Base-by-base conservation (phyloP, 30 jellyfish, hydroid and myxozoan species). In the Aurelia sp. region DNA sequence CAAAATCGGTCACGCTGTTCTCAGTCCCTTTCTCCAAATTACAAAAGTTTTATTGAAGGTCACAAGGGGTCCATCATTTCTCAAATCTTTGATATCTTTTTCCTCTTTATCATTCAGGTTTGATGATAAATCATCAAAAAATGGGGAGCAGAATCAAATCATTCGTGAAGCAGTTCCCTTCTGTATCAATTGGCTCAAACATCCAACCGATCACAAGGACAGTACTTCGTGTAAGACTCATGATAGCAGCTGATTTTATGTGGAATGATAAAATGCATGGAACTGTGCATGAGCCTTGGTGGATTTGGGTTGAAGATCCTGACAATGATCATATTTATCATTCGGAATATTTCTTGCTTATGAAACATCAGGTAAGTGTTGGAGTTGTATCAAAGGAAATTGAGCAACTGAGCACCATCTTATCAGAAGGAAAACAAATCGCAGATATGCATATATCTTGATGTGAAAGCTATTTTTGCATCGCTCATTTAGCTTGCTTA, bases 261-360 rank as follows among this genome's bases (percentile, higher is more conserved):
- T 96, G 99, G 99, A 96, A 96, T 74, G 98, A 96, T 75, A 84
- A 80, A 58, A 79, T 91, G 86, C 98, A 91, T 81, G 97, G 99
- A 10, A 22, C 85, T 15, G 96, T 72, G 13, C 96, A 92, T 13
- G 98, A 91, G 64, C 96, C 96, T 10, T 96, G 99, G 99, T 89
- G 97, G 97, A 87, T 96, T 19, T 91, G 98, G 98, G 97, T 96
- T 71, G 99, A 96, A 62, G 99, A 96, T 72, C 98, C 99, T 30
- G 99, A 96, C 4, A 87, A 86, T 23, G 86, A 96, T 76, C 97
- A 84, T 68, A 96, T 96, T 75, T 91, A 89, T 53, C 99, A 96
- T 74, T 92, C 98, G 1, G 99, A 96, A 55, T 84, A 86, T 76
- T 91, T 91, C 67, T 74, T 88, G 77, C 91, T 96, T 13, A 53